Conservation (phyloP, 2,888 invertebrate genomes). For the Zele albiditarsus region DNA sequence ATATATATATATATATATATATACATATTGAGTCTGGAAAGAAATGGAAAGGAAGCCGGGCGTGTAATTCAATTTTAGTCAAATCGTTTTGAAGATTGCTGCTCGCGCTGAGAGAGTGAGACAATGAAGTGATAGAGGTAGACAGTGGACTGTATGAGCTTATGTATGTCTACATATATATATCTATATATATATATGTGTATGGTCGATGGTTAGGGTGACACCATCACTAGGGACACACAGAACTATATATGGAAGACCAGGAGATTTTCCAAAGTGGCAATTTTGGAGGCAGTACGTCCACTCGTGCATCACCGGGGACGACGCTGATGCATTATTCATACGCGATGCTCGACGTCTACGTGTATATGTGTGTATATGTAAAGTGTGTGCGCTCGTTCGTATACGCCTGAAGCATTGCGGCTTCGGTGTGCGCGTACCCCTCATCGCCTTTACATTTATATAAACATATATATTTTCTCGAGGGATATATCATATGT, state of each 20-base stretch:
- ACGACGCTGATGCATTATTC: slow-evolving; percentile 39
- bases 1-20: not conserved
- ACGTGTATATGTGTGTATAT: slow-evolving; percentile 25
- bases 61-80: slow-evolving; percentile 31
- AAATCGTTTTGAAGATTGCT: slow-evolving; percentile 28
- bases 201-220: slow-evolving; percentile 1
- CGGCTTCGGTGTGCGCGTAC: not conserved
- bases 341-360: slow-evolving; percentile 22
- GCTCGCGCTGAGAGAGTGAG: not conserved
- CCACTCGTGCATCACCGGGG: slow-evolving; percentile 39
- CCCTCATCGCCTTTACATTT: slow-evolving; percentile 15
- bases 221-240: slow-evolving; percentile 3
- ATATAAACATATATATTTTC: slow-evolving; percentile 13
- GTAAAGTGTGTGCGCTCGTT: not conserved
- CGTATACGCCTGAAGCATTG: not conserved
- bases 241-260: slow-evolving; percentile 22
- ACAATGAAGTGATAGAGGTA: slow-evolving; percentile 20
- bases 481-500: not conserved
- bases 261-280: slow-evolving; percentile 41
- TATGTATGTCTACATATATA: slow-evolving; percentile 14
- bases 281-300: slow-evolving; percentile 40
- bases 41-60: slow-evolving; percentile 20
- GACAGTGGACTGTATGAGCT: not conserved
- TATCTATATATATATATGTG: slow-evolving; percentile 6
- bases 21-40: not conserved